Evolutionary conservation across 2,113 vertebrate species (phyloP).

Genomic region (Trematomus loennbergii): DNA sequence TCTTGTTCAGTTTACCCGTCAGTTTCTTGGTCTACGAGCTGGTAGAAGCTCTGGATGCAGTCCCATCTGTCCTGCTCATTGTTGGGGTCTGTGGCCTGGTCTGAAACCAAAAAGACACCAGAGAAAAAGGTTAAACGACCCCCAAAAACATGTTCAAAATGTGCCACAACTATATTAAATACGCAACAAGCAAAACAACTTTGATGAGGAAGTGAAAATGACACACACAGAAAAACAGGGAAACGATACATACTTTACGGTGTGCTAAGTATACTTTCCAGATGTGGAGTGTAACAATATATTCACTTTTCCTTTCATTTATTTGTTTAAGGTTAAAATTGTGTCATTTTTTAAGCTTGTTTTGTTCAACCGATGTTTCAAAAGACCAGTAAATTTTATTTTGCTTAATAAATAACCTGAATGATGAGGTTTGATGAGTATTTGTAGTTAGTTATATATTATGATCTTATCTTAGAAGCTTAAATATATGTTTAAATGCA

Average conservation of each 20-base stretch:
- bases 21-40: conserved; percentile 83
- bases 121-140: not conserved
- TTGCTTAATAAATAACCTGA: too few relatives aligned
- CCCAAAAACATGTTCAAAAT: not conserved
- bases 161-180: not conserved
- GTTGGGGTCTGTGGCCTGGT: conserved; percentile 89
- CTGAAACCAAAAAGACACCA: conserved; percentile 67
- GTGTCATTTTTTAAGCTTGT: too few relatives aligned
- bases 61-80: conserved; percentile 87
- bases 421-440: too few relatives aligned
- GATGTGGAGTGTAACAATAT: too few relatives aligned
- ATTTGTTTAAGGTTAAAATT: too few relatives aligned
- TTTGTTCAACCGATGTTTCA: too few relatives aligned
- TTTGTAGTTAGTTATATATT: too few relatives aligned
- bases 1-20: conserved; percentile 83
- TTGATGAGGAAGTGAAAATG: conserved; percentile 17
- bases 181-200: not conserved
- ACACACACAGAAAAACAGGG: not conserved
- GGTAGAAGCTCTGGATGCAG: conserved; percentile 89
- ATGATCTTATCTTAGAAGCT: too few relatives aligned
- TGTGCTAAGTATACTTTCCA: not conserved
- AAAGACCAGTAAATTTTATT: too few relatives aligned
- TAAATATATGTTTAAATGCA: not conserved
- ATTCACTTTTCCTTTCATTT: too few relatives aligned
- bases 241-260: too few relatives aligned